Conservation (phyloP, 2,113 vertebrate genomes). For the Actenoides hombroni region DNA sequence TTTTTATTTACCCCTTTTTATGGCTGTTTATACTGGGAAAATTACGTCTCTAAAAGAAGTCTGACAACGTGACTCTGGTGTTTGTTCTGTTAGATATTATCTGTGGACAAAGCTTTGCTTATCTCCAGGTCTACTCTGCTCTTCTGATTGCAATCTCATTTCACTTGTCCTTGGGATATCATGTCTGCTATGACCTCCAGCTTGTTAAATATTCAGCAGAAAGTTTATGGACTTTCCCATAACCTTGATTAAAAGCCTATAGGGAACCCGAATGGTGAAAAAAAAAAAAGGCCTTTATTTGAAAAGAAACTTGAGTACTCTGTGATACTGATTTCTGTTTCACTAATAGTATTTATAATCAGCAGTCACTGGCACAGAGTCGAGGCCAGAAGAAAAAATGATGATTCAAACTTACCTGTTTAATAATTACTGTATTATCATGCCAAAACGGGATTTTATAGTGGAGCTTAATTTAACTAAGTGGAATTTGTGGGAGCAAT, state of each 20-base stretch:
- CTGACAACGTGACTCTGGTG: constrained; percentile 30
- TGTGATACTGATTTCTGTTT: constrained; percentile 64
- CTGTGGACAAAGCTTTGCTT: constrained; percentile 68
- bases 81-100: constrained; percentile 67
- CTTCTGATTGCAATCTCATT: constrained; percentile 75
- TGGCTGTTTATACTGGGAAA: constrained; percentile 51
- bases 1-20: constrained; percentile 55
- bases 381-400: not conserved
- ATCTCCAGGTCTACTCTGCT: constrained; percentile 60
- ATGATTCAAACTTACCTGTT: not conserved
- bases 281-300: constrained; percentile 39
- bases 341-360: constrained; percentile 65
- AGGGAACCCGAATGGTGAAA: constrained; percentile 63
- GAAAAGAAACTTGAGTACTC: constrained; percentile 26
- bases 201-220: constrained; percentile 77
- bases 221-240: constrained; percentile 75
- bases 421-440: constrained; percentile 6
- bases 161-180: constrained; percentile 71
- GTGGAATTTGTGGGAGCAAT: not conserved
- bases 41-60: constrained; percentile 53
- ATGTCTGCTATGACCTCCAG: constrained; percentile 63
- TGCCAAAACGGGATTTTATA: not conserved
- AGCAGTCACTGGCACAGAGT: constrained; percentile 24
- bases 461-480: constrained; percentile 5
- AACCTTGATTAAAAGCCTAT: constrained; percentile 76